phyloP scores from a whole-genome alignment of 2,797 vertebrate genomes.

The Clarias pachynema region DNA sequence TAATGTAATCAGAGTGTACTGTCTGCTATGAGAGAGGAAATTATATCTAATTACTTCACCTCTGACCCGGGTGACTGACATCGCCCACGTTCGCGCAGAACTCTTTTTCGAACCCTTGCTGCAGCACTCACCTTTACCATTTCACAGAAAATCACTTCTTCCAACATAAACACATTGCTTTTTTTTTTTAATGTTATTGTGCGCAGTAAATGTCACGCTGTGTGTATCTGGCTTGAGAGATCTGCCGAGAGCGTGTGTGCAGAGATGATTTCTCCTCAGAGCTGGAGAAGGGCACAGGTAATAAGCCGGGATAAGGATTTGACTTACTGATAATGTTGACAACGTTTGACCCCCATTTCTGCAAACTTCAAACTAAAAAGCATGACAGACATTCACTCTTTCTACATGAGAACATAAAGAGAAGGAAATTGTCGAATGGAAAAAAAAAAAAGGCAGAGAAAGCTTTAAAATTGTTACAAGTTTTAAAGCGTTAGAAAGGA shows the following conservation, averaged over 20 bases:
- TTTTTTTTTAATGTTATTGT: slow-evolving; percentile 49
- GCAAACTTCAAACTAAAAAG: slow-evolving; percentile 20
- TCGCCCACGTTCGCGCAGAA: slow-evolving; percentile 25
- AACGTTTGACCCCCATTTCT: slow-evolving; percentile 33
- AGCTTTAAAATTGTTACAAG: slow-evolving; percentile 16
- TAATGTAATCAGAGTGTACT: slow-evolving; percentile 66
- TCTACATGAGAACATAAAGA: slow-evolving; percentile 26
- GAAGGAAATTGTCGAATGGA: neutral
- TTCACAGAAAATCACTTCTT: slow-evolving; percentile 59
- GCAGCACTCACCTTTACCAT: slow-evolving; percentile 63
- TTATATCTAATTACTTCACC: slow-evolving; percentile 70
- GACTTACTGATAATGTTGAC: slow-evolving; percentile 56
- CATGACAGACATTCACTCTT: neutral
- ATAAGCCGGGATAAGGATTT: slow-evolving; percentile 61
- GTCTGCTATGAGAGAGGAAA: slow-evolving; percentile 55
- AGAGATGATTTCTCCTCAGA: slow-evolving; percentile 55
- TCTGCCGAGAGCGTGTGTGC: slow-evolving; percentile 49
- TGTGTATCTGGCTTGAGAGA: slow-evolving; percentile 58
- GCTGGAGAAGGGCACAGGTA: slow-evolving; percentile 53
- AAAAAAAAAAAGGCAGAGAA: neutral
- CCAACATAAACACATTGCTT: slow-evolving; percentile 56
- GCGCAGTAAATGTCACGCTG: slow-evolving; percentile 69
- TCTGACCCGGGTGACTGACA: slow-evolving; percentile 60
- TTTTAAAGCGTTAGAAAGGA: slow-evolving; percentile 12
- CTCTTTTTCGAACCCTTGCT: neutral